phyloP scores from a whole-genome alignment of 2,888 invertebrate genomes.

The Lithophane socia region DNA sequence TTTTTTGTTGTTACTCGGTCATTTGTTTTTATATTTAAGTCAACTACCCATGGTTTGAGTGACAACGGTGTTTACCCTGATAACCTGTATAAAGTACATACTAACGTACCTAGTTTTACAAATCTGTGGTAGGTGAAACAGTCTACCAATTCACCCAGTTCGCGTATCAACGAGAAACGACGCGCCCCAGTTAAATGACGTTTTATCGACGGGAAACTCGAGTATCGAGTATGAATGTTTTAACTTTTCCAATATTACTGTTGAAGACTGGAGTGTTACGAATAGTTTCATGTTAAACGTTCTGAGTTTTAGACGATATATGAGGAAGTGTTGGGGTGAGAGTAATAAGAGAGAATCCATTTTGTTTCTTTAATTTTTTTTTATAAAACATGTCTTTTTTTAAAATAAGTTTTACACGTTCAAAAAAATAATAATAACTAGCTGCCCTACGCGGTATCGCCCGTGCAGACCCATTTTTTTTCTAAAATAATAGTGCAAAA shows the following conservation, averaged over 20 bases:
- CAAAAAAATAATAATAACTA: too few relatives aligned
- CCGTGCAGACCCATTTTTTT: too few relatives aligned
- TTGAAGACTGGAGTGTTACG: conserved; percentile 19
- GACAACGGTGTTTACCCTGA: too few relatives aligned
- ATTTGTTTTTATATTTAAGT: too few relatives aligned
- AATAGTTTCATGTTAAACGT: conserved; percentile 8
- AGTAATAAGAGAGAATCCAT: not conserved
- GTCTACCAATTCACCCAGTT: not conserved
- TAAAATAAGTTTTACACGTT: not conserved
- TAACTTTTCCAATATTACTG: conserved; percentile 58
- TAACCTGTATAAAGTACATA: too few relatives aligned
- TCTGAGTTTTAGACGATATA: not conserved
- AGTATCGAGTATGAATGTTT: conserved; percentile 35
- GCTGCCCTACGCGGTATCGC: too few relatives aligned
- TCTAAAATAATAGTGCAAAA: too few relatives aligned
- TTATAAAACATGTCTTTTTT: not conserved
- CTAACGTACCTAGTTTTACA: too few relatives aligned
- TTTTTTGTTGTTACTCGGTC: too few relatives aligned
- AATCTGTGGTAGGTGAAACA: not conserved
- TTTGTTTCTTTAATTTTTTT: too few relatives aligned
- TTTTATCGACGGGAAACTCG: conserved; percentile 24
- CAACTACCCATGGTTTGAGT: too few relatives aligned
- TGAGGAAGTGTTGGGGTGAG: not conserved
- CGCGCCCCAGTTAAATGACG: conserved; percentile 37
- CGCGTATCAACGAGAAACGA: not conserved